Evolutionary conservation across 2,797 vertebrate species (phyloP).

Genomic region (Hyperoplus immaculatus): DNA sequence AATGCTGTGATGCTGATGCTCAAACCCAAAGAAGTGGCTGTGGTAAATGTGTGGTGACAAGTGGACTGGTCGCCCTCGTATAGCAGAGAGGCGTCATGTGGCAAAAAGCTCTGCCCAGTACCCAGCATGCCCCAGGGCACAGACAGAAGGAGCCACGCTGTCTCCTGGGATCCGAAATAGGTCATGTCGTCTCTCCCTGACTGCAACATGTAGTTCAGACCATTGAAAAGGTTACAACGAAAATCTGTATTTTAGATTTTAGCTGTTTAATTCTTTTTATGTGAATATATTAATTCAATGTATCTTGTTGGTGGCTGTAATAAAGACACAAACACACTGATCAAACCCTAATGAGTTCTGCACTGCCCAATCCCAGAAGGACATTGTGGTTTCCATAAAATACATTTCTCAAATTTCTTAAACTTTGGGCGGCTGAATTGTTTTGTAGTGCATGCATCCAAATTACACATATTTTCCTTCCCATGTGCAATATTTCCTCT

Average conservation of each 20-base stretch:
- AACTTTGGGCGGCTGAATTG: slow-evolving; percentile 1
- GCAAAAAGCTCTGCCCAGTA: slow-evolving; percentile 49
- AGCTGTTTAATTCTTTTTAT: background rate
- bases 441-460: background rate
- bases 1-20: background rate
- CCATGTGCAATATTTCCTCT: slow-evolving; percentile 24
- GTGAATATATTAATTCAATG: background rate
- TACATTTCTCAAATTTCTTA: slow-evolving; percentile 10
- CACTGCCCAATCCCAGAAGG: background rate
- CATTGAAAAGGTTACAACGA: background rate
- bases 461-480: slow-evolving; percentile 27
- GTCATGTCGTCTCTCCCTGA: slow-evolving; percentile 48
- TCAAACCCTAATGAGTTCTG: background rate
- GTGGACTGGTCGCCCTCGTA: slow-evolving; percentile 14
- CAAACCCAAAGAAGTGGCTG: slow-evolving; percentile 20
- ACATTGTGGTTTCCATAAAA: slow-evolving; percentile 12
- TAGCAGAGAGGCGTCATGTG: slow-evolving; percentile 20
- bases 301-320: background rate
- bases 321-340: background rate
- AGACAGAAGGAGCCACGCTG: slow-evolving; percentile 63
- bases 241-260: background rate
- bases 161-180: slow-evolving; percentile 64
- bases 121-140: slow-evolving; percentile 70
- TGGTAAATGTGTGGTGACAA: slow-evolving; percentile 45
- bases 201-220: slow-evolving; percentile 38